Evolutionary conservation across 1,140 invertebrate species (phyloP).

Genomic region (Polypedilum vanderplanki): DNA sequence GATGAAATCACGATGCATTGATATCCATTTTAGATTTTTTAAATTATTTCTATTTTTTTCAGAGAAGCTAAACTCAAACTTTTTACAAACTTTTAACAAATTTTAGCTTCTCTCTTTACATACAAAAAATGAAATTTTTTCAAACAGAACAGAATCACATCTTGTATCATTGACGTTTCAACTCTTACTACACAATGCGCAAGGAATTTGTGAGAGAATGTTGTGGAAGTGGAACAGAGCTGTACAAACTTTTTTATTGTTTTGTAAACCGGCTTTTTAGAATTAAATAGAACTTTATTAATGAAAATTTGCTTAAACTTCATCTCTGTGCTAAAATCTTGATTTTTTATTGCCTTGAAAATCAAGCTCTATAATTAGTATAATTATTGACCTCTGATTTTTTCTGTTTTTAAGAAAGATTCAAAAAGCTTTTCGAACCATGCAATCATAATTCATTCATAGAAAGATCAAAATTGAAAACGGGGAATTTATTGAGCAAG

Average conservation of each 20-base stretch:
- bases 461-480: neutral
- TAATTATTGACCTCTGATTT: neutral
- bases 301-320: neutral
- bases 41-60: neutral
- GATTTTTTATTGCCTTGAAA: neutral
- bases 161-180: conserved; percentile 9
- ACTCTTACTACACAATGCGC: conserved; percentile 7
- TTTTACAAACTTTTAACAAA: neutral
- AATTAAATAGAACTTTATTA: neutral
- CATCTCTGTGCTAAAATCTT: neutral
- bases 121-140: neutral
- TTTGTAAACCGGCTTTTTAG: neutral
- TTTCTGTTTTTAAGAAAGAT: neutral
- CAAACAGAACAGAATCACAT: neutral
- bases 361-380: neutral
- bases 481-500: neutral
- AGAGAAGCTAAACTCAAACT: neutral
- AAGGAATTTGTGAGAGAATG: neutral
- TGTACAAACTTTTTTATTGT: neutral
- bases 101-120: neutral
- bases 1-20: neutral
- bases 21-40: neutral
- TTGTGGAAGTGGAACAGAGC: conserved; percentile 2
- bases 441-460: conserved; percentile 1
- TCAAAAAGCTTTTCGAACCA: neutral